A percentile compares a stretch with the other conserved stretches of the same genome.
These are phyloP conservation scores for Aegypius monachus DNA, from an alignment of 2,113 vertebrate genomes.

Conservation along the genomic window DNA sequence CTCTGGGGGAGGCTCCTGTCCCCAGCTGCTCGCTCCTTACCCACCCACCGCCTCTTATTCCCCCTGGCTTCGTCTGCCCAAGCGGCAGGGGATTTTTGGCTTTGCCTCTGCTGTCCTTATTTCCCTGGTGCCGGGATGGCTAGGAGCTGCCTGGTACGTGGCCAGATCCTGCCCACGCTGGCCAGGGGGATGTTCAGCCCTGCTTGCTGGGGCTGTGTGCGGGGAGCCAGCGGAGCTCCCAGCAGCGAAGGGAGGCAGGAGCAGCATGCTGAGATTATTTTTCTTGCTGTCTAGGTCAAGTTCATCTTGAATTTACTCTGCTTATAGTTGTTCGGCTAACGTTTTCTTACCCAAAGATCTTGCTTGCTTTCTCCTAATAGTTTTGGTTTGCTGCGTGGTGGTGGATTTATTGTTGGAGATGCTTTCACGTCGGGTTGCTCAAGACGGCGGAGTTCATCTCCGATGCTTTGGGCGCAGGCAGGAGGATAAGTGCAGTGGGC, in stretches of 20 bases:
- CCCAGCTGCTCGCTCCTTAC: rapidly evolving
- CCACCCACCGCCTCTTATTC: rapidly evolving
- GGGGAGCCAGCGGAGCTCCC: not conserved
- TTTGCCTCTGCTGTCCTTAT: not conserved
- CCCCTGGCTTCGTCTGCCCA: rapidly evolving
- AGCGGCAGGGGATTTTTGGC: not conserved
- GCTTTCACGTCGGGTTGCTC: not conserved
- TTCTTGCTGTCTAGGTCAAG: not conserved
- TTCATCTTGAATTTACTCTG: not conserved
- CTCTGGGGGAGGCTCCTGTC: rapidly evolving
- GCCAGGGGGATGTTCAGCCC: not conserved
- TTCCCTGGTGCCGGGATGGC: not conserved
- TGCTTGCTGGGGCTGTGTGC: not conserved
- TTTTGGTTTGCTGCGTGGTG: not conserved
- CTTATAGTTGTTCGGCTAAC: not conserved
- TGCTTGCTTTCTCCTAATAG: not conserved
- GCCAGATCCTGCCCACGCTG: not conserved
- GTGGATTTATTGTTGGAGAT: not conserved
- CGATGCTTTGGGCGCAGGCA: rapidly evolving
- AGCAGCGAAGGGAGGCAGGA: not conserved
- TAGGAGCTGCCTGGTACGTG: rapidly evolving
- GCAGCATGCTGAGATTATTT: not conserved
- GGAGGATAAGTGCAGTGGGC: not conserved
- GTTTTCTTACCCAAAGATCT: not conserved
- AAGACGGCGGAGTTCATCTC: not conserved